Evolutionary conservation across 2,888 invertebrate genomes (phyloP), one percentile per base, ranked within the genome.

Genomic region (Dryobota labecula): DNA sequence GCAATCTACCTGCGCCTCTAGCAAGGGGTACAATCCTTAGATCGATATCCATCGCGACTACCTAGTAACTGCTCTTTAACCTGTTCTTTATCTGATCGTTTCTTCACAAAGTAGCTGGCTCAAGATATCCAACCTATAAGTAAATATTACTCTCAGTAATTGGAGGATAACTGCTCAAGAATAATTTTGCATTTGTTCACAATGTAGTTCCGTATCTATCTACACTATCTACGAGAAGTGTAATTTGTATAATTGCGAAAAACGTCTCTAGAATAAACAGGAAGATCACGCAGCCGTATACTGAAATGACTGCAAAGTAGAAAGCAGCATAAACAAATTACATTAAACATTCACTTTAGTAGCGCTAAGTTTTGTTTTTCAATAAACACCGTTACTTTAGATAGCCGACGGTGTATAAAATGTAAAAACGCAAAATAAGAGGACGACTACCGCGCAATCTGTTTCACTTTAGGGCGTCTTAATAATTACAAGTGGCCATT

Each of bases 401-500:
- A 78, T 70, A 85, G 84, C 86, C 86, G 85, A 87, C 90, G 86
- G 86, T 87, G 88, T 88, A 90, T 87, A 86, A 89, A 90, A 89
- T 84, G 85, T 84, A 82, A 83, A 88, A 88, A 90, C 90, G 89
- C 91, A 92, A 93, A 93, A 90, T 87, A 91, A 86, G 90, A 87
- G 90, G 89, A 90, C 90, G 90, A 90, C 91, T 92, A 92, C 92
- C 92, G 92, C 90, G 93, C 95, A 95, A 96, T 96, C 95, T 95
- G 95, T 95, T 95, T 95, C 95, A 95, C 95, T 95, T 95, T 94
- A 94, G 94, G 94, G 94, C 94, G 95, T 94, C 95, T 95, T 95
- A 95, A 95, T 95, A 95, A 96, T 95, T 95, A 95, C 95, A 95
- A 95, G 95, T 96, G 95, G 95, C 95, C 95, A 95, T 96, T 95